Base-by-base conservation (phyloP, 1,140 invertebrate species). In the Contarinia nasturtii region DNA sequence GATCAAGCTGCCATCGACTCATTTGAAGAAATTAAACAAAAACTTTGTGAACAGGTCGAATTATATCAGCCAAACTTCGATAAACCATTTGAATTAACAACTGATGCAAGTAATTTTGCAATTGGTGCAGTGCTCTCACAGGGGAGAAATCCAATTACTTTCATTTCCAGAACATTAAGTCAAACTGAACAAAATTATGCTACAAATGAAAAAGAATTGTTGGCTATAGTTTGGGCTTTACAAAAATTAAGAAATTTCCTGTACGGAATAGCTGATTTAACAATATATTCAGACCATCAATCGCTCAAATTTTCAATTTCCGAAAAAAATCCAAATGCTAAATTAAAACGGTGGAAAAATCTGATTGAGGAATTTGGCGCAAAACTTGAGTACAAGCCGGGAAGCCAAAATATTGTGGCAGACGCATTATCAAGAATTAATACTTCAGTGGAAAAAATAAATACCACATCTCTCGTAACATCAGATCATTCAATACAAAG, bases 21-120 rank as follows among this genome's bases (percentile, higher is more conserved):
- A 10, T 66, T 70, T 47, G 50, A 67, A 18, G 54, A 44, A 22
- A 50, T 67, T 33, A 66, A 64, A 59, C 48, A 56, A 27, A 51
- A 54, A 18, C 42, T 70, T 33, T 59, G 53, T 7, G 61, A 59
- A 20, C 53, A 64, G 21, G 60, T 61, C 7, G 51, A 70, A 17
- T 51, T 70, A 15, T 48, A 52, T 47, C 61, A 56, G 41, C 57
- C 58, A 1, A 55, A 66, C 46, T 64, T 61, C 45, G 44, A 45
- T 2, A 53, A 57, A 47, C 50, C 51, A 37, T 65, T 65, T 44
- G 52, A 54, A 7, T 45, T 64, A 2, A 59, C 57, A 0, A 62
- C 55, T 0, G 61, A 64, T 44, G 61, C 59, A 1, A 54, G 51
- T 7, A 49, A 53, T 20, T 50, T 46, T 36, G 58, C 57, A 2